phyloP scores from a whole-genome alignment of 2,888 invertebrate genomes.

The Drosophila incognita region DNA sequence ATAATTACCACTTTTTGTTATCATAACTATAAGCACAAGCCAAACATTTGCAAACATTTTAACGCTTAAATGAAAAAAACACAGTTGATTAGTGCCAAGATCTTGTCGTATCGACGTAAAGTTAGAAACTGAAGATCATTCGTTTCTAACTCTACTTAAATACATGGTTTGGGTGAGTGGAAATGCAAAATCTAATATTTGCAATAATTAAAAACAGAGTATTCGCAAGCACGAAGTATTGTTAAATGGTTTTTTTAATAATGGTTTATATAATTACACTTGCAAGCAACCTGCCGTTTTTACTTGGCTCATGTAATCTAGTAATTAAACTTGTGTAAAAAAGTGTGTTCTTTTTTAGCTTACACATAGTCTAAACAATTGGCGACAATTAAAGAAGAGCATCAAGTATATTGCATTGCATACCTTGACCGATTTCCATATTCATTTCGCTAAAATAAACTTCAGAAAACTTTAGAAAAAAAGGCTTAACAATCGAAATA shows the following conservation, averaged over 20 bases:
- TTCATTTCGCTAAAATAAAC: neutral
- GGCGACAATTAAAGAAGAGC: neutral
- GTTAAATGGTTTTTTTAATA: too few relatives aligned
- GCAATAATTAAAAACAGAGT: too few relatives aligned
- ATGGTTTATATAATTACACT: too few relatives aligned
- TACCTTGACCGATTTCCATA: neutral
- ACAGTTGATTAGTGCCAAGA: neutral
- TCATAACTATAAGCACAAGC: neutral
- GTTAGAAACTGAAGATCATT: neutral
- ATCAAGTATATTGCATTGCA: neutral
- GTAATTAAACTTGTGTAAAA: too few relatives aligned
- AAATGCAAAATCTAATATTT: neutral
- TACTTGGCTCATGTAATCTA: too few relatives aligned
- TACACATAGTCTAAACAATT: neutral
- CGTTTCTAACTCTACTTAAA: neutral
- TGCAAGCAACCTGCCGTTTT: too few relatives aligned
- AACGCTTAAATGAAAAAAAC: neutral
- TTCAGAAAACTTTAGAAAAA: neutral
- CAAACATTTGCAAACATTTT: neutral
- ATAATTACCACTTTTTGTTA: neutral
- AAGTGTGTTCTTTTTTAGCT: too few relatives aligned
- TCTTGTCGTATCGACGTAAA: neutral
- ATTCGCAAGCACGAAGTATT: too few relatives aligned
- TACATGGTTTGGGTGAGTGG: neutral
- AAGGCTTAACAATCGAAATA: neutral